Evolutionary conservation across 2,888 invertebrate species (phyloP).

Genomic region (Lamellibrachia satsuma): DNA sequence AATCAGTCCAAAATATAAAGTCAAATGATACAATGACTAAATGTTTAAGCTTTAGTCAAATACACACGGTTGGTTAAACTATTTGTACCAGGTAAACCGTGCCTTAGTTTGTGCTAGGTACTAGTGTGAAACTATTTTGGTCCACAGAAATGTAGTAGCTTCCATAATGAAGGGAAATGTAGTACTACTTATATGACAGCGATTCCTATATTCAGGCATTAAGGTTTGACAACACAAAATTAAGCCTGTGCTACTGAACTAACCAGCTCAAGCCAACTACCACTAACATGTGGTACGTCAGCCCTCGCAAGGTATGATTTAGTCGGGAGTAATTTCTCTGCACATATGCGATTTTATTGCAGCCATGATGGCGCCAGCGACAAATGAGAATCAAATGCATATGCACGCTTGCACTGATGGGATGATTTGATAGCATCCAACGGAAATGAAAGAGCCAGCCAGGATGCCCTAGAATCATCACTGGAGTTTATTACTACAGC

Average conservation of each 20-base stretch:
- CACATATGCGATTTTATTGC: background rate
- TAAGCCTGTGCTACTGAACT: background rate
- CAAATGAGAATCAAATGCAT: slow-evolving; percentile 10
- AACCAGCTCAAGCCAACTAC: background rate
- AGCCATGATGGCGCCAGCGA: background rate
- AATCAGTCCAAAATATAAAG: background rate
- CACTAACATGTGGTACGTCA: background rate
- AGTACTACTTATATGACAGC: background rate
- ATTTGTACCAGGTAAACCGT: background rate
- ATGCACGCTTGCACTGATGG: background rate
- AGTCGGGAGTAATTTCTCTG: background rate
- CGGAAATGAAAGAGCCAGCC: background rate
- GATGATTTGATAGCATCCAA: background rate
- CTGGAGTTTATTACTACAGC: background rate
- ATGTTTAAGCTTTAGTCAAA: too few relatives aligned
- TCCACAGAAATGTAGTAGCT: background rate
- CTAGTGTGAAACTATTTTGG: background rate
- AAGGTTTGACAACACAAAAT: background rate
- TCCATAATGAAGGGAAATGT: background rate
- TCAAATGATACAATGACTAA: background rate
- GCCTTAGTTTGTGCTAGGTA: background rate
- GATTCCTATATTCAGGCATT: background rate
- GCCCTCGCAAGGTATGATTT: background rate
- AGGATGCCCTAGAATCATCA: background rate
- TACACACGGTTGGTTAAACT: background rate